These are phyloP conservation scores for Dolomedes plantarius DNA, from an alignment of 2,888 invertebrate species.

Conservation along the genomic window DNA sequence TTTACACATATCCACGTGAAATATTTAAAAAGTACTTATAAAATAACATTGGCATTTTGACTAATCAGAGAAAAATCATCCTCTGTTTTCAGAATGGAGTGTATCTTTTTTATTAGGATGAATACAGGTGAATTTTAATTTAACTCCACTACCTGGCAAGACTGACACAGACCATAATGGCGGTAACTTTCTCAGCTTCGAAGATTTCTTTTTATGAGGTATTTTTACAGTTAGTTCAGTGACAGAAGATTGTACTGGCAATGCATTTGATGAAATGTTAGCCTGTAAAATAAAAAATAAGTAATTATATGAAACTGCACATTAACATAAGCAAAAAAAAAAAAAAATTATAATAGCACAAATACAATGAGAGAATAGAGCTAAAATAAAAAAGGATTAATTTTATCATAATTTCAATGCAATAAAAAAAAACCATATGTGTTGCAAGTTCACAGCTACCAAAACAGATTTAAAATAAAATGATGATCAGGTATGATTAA, in stretches of 20 bases:
- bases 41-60: slow-evolving; percentile 43
- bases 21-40: slow-evolving; percentile 43
- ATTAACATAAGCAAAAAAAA: too few species aligned
- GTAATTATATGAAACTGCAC: too few species aligned
- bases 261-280: neutral
- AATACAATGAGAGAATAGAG: too few species aligned
- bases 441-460: too few species aligned
- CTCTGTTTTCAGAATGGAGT: slow-evolving; percentile 21
- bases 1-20: slow-evolving; percentile 46
- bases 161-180: slow-evolving; percentile 40
- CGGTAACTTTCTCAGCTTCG: slow-evolving; percentile 25
- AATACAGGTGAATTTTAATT: slow-evolving; percentile 46
- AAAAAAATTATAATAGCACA: too few species aligned
- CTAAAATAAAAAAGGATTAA: too few species aligned
- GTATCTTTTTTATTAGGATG: slow-evolving; percentile 27
- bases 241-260: neutral
- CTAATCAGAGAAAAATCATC: neutral
- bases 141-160: slow-evolving; percentile 44
- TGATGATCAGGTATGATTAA: too few species aligned
- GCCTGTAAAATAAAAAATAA: neutral
- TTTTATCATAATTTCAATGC: too few species aligned
- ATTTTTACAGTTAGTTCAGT: neutral
- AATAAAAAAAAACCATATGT: too few species aligned
- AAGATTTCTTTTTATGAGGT: slow-evolving; percentile 32
- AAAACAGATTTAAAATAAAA: too few species aligned